Percentiles rank a stretch among this genome's conserved stretches.
These are phyloP conservation scores for Neosalanx taihuensis DNA, from an alignment of 2,797 vertebrate genomes.

Conservation along the genomic window DNA sequence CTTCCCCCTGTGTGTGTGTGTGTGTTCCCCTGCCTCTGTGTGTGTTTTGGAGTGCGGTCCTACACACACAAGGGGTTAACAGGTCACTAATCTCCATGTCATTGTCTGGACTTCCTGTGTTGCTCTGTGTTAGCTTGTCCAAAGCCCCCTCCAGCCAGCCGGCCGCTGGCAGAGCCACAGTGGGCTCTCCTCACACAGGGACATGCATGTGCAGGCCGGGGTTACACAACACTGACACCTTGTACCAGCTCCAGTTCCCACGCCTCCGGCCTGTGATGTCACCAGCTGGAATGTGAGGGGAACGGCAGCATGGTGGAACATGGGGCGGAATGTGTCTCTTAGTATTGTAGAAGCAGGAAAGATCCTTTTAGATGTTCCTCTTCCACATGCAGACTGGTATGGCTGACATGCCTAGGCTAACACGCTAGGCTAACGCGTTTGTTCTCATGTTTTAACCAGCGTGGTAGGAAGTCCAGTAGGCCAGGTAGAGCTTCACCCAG, in stretches of 20 bases:
- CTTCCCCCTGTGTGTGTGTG: not conserved
- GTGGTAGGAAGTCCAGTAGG: too few species aligned
- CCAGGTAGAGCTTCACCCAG: too few species aligned
- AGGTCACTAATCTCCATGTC: constrained; percentile 64
- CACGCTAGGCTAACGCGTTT: too few species aligned
- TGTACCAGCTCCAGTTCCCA: constrained; percentile 58
- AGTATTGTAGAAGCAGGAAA: not conserved
- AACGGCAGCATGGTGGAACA: constrained; percentile 31
- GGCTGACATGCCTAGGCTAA: too few species aligned
- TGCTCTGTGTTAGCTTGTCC: constrained; percentile 56
- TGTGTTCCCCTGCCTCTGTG: constrained; percentile 29
- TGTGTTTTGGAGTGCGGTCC: constrained; percentile 12
- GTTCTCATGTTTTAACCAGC: too few species aligned
- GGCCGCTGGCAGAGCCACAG: constrained; percentile 35
- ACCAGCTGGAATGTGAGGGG: constrained; percentile 35
- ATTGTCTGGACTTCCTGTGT: constrained; percentile 71
- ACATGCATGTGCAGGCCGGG: constrained; percentile 63
- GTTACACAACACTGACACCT: constrained; percentile 64
- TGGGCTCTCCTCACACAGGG: constrained; percentile 44
- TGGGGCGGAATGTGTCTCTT: constrained; percentile 23
- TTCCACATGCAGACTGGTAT: too few species aligned
- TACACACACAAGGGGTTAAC: constrained; percentile 34
- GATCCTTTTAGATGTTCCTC: too few species aligned
- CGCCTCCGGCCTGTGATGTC: constrained; percentile 31
- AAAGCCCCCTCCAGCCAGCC: constrained; percentile 46